These are phyloP conservation scores for Falcaria lacertinaria DNA, from an alignment of 2,888 invertebrate species.

Conservation along the genomic window DNA sequence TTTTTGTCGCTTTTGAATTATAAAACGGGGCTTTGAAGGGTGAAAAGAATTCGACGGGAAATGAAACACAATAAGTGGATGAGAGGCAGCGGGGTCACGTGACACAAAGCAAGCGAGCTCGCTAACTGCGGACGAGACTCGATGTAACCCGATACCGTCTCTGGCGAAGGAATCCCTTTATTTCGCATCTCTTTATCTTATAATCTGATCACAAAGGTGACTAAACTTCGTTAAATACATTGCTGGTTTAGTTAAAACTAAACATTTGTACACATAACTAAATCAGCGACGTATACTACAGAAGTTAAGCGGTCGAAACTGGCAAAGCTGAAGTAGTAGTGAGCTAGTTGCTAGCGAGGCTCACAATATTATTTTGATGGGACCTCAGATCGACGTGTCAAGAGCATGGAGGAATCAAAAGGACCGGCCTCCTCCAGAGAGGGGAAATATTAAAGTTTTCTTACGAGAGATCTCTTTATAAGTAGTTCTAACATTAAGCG, in stretches of 20 bases:
- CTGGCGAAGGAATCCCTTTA: neutral
- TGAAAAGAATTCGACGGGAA: neutral
- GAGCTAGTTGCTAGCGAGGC: neutral
- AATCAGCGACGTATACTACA: neutral
- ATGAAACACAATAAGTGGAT: constrained; percentile 1
- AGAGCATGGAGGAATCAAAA: constrained; percentile 14
- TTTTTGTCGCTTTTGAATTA: neutral
- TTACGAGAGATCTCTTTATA: neutral
- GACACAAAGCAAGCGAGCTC: neutral
- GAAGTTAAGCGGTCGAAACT: neutral
- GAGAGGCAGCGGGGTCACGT: neutral
- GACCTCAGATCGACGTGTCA: constrained; percentile 16
- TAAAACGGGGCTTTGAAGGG: neutral
- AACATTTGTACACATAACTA: neutral
- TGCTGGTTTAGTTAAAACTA: too few species aligned
- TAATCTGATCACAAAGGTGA: too few species aligned
- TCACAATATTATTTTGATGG: constrained; percentile 15
- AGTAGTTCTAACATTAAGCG: constrained; percentile 2
- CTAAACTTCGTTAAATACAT: too few species aligned
- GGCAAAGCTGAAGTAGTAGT: neutral
- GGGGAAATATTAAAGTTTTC: constrained; percentile 2
- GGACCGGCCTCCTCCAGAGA: neutral
- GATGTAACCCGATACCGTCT: neutral
- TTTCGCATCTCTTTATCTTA: neutral
- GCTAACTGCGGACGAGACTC: neutral